Conservation (phyloP, 1,140 invertebrate species). For the Aculops lycopersici region DNA sequence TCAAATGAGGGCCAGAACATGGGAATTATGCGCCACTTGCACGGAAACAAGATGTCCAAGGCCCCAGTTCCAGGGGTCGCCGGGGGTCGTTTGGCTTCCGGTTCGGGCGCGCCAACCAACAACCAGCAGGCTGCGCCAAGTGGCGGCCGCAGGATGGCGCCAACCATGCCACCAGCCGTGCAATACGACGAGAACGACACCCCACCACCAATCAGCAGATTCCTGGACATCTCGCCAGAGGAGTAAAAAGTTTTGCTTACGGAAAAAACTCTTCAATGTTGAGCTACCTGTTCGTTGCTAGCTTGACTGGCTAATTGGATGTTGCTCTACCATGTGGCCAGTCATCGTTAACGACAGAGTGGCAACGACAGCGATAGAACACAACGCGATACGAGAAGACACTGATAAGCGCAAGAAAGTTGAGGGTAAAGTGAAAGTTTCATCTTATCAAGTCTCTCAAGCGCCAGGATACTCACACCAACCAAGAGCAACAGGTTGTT, state of each 20-base stretch:
- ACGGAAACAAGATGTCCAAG: constrained; percentile 18
- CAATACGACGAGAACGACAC: not conserved
- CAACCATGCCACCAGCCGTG: constrained; percentile 1
- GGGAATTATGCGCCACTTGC: constrained; percentile 26
- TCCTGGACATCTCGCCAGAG: not conserved
- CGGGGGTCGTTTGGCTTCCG: not conserved
- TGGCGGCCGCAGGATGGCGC: not conserved
- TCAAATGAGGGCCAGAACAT: not conserved
- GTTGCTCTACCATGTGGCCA: no score
- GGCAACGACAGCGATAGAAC: not conserved
- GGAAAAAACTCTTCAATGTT: no score
- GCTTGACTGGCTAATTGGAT: no score
- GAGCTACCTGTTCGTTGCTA: no score
- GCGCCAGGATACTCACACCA: not conserved
- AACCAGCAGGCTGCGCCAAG: not conserved
- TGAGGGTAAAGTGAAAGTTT: not conserved
- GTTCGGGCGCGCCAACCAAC: not conserved
- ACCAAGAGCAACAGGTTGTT: not conserved
- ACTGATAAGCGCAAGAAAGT: not conserved
- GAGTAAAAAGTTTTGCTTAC: no score
- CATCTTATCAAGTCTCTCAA: not conserved
- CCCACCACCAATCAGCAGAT: not conserved
- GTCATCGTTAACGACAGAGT: not conserved
- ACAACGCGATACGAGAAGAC: no score
- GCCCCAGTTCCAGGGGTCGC: not conserved